These are phyloP conservation scores for Pangasius krempfi DNA, from an alignment of 2,797 vertebrate species.

Conservation along the genomic window DNA sequence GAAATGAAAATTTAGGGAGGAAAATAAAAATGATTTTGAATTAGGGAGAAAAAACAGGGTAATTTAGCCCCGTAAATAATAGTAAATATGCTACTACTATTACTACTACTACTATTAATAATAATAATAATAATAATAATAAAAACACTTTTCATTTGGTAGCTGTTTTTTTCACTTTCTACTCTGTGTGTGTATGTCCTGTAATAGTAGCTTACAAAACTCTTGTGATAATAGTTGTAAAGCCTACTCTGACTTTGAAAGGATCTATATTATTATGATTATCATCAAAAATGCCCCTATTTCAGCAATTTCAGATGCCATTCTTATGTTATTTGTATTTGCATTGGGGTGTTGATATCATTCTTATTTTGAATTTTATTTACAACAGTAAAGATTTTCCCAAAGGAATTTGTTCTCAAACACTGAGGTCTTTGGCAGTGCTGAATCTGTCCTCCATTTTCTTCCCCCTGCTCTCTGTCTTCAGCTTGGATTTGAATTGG, in stretches of 20 bases:
- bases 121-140: not conserved
- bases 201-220: not conserved
- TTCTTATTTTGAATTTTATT: not conserved
- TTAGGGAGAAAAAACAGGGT: not conserved
- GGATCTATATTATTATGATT: not conserved
- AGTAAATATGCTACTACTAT: not conserved
- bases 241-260: not conserved
- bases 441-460: not conserved
- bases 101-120: not conserved
- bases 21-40: not conserved
- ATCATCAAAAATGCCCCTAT: not conserved
- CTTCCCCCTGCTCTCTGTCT: conserved; percentile 19
- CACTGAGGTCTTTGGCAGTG: not conserved
- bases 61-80: not conserved
- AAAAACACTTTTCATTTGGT: not conserved
- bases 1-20: not conserved
- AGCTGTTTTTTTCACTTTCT: not conserved
- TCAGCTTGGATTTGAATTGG: conserved; percentile 36
- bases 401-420: not conserved
- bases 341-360: not conserved
- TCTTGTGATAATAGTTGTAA: not conserved
- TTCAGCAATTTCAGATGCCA: not conserved
- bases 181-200: not conserved
- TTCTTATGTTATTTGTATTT: not conserved
- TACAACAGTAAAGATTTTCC: not conserved